Conservation (phyloP, 2,797 vertebrate species). For the Phrynocephalus forsythii region DNA sequence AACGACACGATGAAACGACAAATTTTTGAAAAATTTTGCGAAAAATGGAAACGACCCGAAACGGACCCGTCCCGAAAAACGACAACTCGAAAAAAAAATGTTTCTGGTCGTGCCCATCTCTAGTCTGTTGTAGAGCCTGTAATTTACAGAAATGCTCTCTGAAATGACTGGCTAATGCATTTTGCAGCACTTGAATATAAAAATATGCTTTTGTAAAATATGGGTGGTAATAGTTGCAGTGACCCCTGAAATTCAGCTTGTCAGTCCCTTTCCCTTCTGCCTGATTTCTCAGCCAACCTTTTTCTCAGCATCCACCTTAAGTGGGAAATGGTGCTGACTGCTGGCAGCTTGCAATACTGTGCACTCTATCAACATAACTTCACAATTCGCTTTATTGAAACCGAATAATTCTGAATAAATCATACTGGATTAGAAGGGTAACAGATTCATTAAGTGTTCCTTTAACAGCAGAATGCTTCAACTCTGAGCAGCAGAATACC, state of each 20-base stretch:
- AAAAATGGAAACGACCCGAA: no score
- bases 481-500: not conserved
- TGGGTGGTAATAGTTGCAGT: constrained; percentile 1
- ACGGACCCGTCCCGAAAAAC: no score
- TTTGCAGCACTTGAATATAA: not conserved
- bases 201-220: constrained; percentile 8
- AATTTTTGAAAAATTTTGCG: no score
- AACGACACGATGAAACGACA: no score
- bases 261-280: not conserved
- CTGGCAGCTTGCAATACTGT: not conserved
- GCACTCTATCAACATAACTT: not conserved
- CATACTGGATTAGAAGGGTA: not conserved
- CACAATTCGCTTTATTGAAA: not conserved
- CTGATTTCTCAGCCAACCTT: not conserved
- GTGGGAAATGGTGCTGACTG: not conserved
- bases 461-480: not conserved
- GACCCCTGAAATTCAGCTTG: not conserved
- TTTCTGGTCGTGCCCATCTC: no score
- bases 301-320: not conserved
- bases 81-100: no score
- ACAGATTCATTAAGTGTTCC: not conserved
- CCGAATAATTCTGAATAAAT: not conserved
- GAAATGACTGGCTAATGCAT: not conserved
- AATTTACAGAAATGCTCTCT: not conserved
- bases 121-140: not conserved